Evolutionary conservation across 92 coral and sea anemone genomes (phyloP).

Genomic region (Epizoanthus illoricatus): DNA sequence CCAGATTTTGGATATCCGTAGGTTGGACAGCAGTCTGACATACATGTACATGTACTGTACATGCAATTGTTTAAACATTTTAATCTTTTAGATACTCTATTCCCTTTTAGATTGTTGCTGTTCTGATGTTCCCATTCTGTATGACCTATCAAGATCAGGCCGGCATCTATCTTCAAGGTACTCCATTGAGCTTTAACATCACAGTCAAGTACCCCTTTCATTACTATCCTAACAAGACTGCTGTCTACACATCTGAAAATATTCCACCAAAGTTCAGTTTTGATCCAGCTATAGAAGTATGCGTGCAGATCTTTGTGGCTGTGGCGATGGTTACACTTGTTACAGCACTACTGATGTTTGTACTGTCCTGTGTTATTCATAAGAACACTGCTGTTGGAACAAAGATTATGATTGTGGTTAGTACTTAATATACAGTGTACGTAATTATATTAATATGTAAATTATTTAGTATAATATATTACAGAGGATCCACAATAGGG

Average conservation of each 20-base stretch:
- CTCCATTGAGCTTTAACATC: slow-evolving; percentile 59
- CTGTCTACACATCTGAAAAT: slow-evolving; percentile 65
- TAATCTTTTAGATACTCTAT: background rate
- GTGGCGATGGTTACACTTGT: slow-evolving; percentile 52
- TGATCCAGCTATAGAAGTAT: slow-evolving; percentile 71
- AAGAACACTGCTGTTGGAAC: slow-evolving; percentile 48
- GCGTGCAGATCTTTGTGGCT: slow-evolving; percentile 74
- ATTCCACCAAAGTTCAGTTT: slow-evolving; percentile 66
- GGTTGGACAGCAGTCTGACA: no score
- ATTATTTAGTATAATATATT: no score
- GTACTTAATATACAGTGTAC: slow-evolving; percentile 1
- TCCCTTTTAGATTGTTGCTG: slow-evolving; percentile 51
- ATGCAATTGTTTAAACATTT: no score
- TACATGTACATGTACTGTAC: no score
- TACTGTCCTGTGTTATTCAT: slow-evolving; percentile 55
- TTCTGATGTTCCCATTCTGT: slow-evolving; percentile 56
- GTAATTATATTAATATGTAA: no score
- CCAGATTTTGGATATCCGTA: no score
- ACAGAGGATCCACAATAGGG: no score
- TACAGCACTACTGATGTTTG: slow-evolving; percentile 53
- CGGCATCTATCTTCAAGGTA: slow-evolving; percentile 46
- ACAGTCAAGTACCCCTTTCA: slow-evolving; percentile 78
- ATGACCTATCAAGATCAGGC: slow-evolving; percentile 66
- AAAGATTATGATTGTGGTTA: slow-evolving; percentile 60
- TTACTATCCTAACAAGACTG: slow-evolving; percentile 65